These are phyloP conservation scores for Aurelia sp. DNA, from an alignment of 30 jellyfish, hydroid and myxozoan genomes.

Conservation along the genomic window DNA sequence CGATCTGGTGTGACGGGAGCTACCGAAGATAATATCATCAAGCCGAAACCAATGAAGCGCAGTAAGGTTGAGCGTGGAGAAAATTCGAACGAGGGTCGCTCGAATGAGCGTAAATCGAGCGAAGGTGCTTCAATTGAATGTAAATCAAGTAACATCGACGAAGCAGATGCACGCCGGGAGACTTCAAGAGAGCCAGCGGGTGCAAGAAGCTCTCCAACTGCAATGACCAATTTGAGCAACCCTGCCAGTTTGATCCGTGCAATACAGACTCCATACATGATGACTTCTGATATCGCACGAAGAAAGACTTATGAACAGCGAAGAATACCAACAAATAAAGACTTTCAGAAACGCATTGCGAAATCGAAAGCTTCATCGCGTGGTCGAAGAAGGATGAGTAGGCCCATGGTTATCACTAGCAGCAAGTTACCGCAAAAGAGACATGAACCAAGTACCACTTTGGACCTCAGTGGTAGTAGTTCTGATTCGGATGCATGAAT, in stretches of 20 bases:
- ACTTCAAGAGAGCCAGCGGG: too few relatives aligned
- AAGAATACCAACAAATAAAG: conserved; percentile 33
- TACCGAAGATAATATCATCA: background rate
- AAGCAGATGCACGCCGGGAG: too few relatives aligned
- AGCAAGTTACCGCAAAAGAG: conserved; percentile 13
- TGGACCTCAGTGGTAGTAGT: conserved; percentile 57
- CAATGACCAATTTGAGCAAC: background rate
- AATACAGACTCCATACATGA: too few relatives aligned
- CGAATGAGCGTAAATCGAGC: too few relatives aligned
- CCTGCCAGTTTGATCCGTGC: background rate
- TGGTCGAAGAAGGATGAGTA: conserved; percentile 11
- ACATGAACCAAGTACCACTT: background rate
- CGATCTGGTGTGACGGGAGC: conserved; percentile 48
- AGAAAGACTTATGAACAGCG: conserved; percentile 8
- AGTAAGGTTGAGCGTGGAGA: background rate
- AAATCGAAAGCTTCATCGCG: conserved; percentile 39
- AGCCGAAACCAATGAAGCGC: background rate
- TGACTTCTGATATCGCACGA: background rate
- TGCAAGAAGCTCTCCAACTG: too few relatives aligned
- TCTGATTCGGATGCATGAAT: conserved; percentile 49
- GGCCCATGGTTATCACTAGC: background rate
- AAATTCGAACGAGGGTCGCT: too few relatives aligned
- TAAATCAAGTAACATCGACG: too few relatives aligned
- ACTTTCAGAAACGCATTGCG: conserved; percentile 32
- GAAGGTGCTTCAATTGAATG: too few relatives aligned